Evolutionary conservation across 2,797 vertebrate species (phyloP).

Genomic region (Leptodactylus fallax): DNA sequence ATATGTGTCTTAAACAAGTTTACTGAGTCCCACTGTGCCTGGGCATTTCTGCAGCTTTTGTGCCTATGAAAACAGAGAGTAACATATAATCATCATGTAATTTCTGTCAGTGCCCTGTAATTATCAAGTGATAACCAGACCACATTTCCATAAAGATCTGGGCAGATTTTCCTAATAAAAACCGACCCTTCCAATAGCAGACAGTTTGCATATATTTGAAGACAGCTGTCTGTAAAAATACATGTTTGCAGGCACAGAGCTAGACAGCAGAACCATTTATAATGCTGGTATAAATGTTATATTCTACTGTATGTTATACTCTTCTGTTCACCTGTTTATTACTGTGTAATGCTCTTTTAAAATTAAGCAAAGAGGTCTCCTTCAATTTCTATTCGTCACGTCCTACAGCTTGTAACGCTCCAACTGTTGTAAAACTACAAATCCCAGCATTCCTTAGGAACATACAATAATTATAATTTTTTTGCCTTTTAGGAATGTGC

Average conservation of each 20-base stretch:
- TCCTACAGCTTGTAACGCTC: neutral
- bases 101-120: slow-evolving; percentile 47
- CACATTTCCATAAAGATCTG: slow-evolving; percentile 38
- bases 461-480: neutral
- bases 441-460: neutral
- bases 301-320: no score
- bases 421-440: neutral
- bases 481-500: slow-evolving; percentile 89
- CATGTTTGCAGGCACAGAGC: neutral
- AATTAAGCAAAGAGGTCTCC: no score
- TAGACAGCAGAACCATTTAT: neutral
- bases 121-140: slow-evolving; percentile 45
- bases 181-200: neutral
- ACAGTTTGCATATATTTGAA: slow-evolving; percentile 6
- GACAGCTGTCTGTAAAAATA: neutral
- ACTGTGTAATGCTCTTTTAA: no score
- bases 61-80: slow-evolving; percentile 38
- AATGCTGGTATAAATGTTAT: no score
- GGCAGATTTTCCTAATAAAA: slow-evolving; percentile 14
- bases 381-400: neutral
- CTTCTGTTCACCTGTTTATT: no score
- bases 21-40: slow-evolving; percentile 55
- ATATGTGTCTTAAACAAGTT: slow-evolving; percentile 41
- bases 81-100: slow-evolving; percentile 59
- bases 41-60: slow-evolving; percentile 53